These are phyloP conservation scores for Isoperla grammatica DNA, from an alignment of 2,888 invertebrate genomes.

Conservation along the genomic window DNA sequence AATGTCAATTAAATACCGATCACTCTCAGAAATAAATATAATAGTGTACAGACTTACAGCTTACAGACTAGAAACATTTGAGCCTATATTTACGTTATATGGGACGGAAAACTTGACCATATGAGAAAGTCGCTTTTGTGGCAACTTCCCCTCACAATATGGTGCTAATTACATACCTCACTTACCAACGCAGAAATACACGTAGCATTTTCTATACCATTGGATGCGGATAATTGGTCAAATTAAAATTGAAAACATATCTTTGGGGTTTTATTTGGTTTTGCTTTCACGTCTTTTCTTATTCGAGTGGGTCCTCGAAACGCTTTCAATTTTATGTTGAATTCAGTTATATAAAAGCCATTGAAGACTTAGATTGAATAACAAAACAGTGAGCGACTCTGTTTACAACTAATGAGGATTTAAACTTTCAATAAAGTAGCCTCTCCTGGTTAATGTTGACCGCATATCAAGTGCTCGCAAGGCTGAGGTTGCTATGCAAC, in stretches of 20 bases:
- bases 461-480: neutral
- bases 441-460: constrained; percentile 11
- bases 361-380: neutral
- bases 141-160: neutral
- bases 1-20: no score
- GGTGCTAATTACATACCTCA: neutral
- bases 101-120: neutral
- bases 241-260: constrained; percentile 6
- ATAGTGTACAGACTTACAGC: no score
- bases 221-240: constrained; percentile 13
- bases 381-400: constrained; percentile 10
- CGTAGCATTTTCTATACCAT: neutral
- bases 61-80: no score
- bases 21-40: no score
- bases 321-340: constrained; percentile 17
- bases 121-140: constrained; percentile 11
- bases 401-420: constrained; percentile 12
- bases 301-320: constrained; percentile 12
- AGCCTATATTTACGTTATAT: no score
- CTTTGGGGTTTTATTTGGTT: neutral
- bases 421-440: constrained; percentile 15
- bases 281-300: constrained; percentile 5
- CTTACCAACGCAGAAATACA: no score
- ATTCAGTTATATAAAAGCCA: constrained; percentile 9
- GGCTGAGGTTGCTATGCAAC: no score